Evolutionary conservation across 2,113 vertebrate species (phyloP).

Genomic region (Ophiodon elongatus): DNA sequence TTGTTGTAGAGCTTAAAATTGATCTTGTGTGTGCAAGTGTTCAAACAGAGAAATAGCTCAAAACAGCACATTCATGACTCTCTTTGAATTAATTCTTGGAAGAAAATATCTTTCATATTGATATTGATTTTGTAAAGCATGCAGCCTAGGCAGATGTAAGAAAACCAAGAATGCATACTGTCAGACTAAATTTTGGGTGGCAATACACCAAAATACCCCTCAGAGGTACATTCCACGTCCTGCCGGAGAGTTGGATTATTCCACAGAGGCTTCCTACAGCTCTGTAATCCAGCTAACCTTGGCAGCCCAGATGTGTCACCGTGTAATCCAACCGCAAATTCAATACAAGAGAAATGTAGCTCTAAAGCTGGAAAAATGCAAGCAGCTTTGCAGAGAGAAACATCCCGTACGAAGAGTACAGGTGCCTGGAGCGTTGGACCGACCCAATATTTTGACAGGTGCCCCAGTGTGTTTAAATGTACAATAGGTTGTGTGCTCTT

Average conservation of each 20-base stretch:
- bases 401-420: conserved; percentile 25
- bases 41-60: conserved; percentile 12
- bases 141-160: conserved; percentile 15
- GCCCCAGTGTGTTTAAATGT: conserved; percentile 45
- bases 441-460: conserved; percentile 59
- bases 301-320: conserved; percentile 64
- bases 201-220: conserved; percentile 58
- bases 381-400: conserved; percentile 49
- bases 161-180: conserved; percentile 51
- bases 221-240: conserved; percentile 61
- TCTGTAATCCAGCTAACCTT: conserved; percentile 73
- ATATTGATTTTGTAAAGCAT: conserved; percentile 38
- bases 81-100: background rate
- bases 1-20: conserved; percentile 5
- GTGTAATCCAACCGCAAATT: conserved; percentile 67
- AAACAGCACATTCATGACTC: background rate
- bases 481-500: conserved; percentile 29
- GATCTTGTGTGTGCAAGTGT: background rate
- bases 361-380: conserved; percentile 55
- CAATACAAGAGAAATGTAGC: conserved; percentile 58
- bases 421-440: conserved; percentile 37
- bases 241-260: conserved; percentile 59
- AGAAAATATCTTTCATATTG: conserved; percentile 14
- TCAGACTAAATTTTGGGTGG: conserved; percentile 66
- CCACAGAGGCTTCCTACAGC: conserved; percentile 58